Conservation (phyloP, 1,140 invertebrate species). For the Pissodes strobi region DNA sequence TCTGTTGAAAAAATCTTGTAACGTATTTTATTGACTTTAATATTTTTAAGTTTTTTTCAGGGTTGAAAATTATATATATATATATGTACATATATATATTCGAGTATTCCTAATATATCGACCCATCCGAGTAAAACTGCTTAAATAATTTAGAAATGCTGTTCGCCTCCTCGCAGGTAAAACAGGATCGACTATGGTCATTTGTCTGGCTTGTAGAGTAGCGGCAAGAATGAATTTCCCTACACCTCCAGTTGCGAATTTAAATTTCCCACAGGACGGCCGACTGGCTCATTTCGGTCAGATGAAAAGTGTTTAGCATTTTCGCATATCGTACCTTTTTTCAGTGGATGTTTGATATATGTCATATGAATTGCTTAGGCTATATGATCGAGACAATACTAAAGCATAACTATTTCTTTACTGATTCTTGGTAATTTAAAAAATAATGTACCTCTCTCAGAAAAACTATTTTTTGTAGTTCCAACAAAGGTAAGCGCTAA, state of each 20-base stretch:
- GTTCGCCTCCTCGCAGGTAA: conserved; percentile 3
- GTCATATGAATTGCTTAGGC: no score
- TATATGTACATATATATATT: neutral
- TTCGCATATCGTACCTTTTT: conserved; percentile 18
- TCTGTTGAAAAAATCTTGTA: no score
- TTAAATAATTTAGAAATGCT: conserved; percentile 11
- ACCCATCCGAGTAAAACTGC: neutral
- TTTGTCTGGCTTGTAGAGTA: conserved; percentile 37
- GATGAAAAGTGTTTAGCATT: conserved; percentile 44
- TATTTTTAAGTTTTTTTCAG: no score
- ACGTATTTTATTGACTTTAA: no score
- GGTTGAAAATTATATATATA: no score
- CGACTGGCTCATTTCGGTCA: conserved; percentile 35
- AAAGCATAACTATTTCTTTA: no score
- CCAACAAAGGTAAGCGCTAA: no score
- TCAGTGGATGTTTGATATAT: neutral
- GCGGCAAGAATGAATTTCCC: conserved; percentile 39
- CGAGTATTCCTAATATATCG: no score
- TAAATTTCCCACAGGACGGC: conserved; percentile 43
- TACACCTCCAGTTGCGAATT: conserved; percentile 40
- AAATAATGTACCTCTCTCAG: no score
- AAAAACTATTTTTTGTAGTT: no score
- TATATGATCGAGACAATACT: no score
- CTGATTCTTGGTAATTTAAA: no score
- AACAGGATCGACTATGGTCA: conserved; percentile 38